These are phyloP conservation scores for Caerostris extrusa DNA, from an alignment of 1,140 invertebrate genomes.

Conservation along the genomic window DNA sequence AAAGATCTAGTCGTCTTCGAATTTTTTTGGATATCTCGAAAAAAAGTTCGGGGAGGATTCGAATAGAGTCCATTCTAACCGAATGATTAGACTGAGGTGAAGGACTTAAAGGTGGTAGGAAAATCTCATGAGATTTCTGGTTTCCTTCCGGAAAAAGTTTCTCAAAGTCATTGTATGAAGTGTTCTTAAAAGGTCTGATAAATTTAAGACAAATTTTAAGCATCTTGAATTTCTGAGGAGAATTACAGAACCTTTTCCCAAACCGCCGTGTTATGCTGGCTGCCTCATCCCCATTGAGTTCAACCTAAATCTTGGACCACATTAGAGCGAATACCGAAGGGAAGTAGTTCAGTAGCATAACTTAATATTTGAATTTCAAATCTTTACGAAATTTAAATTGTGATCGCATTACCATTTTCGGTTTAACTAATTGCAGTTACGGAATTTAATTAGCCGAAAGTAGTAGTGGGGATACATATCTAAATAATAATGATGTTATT, in stretches of 20 bases:
- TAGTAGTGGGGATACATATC: neutral
- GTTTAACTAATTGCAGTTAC: constrained; percentile 52
- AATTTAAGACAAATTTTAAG: neutral
- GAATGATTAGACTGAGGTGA: constrained; percentile 52
- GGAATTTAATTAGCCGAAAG: constrained; percentile 50
- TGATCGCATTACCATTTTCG: constrained; percentile 61
- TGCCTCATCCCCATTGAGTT: constrained; percentile 37
- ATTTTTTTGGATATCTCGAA: constrained; percentile 37
- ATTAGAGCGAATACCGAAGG: constrained; percentile 6
- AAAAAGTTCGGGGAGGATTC: neutral
- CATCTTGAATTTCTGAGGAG: neutral
- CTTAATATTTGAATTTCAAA: constrained; percentile 51
- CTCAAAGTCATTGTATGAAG: neutral
- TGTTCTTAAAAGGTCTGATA: neutral
- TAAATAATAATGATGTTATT: constrained; percentile 39
- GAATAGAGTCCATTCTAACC: constrained; percentile 20
- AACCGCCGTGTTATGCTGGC: neutral
- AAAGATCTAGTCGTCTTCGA: constrained; percentile 35
- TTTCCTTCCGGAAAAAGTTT: neutral
- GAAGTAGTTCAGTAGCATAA: constrained; percentile 20
- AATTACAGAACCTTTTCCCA: constrained; percentile 3
- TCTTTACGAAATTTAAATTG: constrained; percentile 47
- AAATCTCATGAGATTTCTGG: constrained; percentile 1
- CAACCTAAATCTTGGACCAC: constrained; percentile 2
- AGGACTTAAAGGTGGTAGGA: constrained; percentile 19